Base-by-base conservation (phyloP, 2,113 vertebrate species). In the Lasiurus borealis region DNA sequence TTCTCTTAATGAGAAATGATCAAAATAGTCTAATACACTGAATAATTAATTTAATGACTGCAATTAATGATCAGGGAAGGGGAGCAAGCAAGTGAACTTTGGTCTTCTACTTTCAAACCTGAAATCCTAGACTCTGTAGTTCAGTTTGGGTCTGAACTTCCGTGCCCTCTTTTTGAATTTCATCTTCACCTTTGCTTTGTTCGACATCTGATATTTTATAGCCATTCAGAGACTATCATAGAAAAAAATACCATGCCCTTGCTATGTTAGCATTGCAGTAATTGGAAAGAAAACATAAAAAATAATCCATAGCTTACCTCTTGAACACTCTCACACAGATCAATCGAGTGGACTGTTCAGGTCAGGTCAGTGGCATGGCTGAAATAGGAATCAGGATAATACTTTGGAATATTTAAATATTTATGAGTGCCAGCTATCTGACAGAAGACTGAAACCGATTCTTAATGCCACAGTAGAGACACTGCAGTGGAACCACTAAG, bases 31-130 rank as follows among this genome's bases (percentile, higher is more conserved):
- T 69, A 98, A 85, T 57, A 96, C 27, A 23, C 64, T 91, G 81
- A 91, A 94, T 98, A 97, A 97, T 98, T 93, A 94, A 97, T 54
- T 92, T 57, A 95, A 66, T 93, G 85, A 84, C 64, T 95, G 8
- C 71, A 90, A 94, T 92, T 93, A 96, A 78, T 1, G 5, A 40
- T 73, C 50, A 82, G 88, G 81, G 81, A 85, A 64, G 52, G 59
- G 80, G 85, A 86, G 50, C 68, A 54, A 88, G 77, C 62, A 72
- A 76, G 64, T 83, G 62, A 92, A 94, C 82, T 90, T 78, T 69
- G 59, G 21, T 59, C 1, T 2, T 81, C 8, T 81, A 3, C n/a
- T 88, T 94, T 57, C 29, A 50, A 80, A 57, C 36, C 59, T 15
- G 7, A 93, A 95, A 71, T 59, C 34, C 50, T 57, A 27, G 34